Conservation (phyloP, 2,113 vertebrate species). For the Oceanodroma tethys region DNA sequence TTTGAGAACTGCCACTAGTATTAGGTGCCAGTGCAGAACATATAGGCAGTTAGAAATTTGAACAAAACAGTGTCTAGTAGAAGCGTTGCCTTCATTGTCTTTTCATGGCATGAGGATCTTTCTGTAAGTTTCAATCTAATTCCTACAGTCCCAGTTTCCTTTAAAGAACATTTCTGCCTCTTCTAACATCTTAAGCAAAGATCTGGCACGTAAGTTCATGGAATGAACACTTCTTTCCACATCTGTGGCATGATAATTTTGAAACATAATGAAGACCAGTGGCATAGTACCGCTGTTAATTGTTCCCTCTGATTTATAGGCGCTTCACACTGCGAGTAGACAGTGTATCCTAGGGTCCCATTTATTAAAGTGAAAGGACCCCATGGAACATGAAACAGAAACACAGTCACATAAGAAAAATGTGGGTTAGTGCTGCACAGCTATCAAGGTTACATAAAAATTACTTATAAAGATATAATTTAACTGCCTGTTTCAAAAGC, state of each 20-base stretch:
- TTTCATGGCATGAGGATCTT: background rate
- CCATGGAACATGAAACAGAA: background rate
- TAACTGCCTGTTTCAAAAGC: background rate
- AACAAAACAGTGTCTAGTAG: background rate
- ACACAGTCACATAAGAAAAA: background rate
- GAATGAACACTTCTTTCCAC: background rate
- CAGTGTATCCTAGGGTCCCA: background rate
- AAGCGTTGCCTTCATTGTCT: background rate
- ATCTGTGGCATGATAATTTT: background rate
- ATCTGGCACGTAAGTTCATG: background rate
- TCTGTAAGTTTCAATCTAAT: background rate
- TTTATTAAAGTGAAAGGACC: background rate
- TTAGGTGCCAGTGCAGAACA: background rate
- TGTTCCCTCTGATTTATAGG: constrained; percentile 27
- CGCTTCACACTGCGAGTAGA: background rate
- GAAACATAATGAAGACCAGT: background rate
- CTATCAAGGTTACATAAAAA: background rate
- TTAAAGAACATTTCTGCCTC: background rate
- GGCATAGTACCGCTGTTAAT: background rate
- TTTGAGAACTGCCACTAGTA: background rate
- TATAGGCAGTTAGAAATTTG: background rate
- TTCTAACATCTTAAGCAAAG: background rate
- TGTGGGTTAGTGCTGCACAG: background rate
- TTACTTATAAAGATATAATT: background rate
- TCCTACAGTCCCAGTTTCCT: background rate